Evolutionary conservation across 2,888 invertebrate genomes (phyloP).

Genomic region (Cartodere bifasciata): DNA sequence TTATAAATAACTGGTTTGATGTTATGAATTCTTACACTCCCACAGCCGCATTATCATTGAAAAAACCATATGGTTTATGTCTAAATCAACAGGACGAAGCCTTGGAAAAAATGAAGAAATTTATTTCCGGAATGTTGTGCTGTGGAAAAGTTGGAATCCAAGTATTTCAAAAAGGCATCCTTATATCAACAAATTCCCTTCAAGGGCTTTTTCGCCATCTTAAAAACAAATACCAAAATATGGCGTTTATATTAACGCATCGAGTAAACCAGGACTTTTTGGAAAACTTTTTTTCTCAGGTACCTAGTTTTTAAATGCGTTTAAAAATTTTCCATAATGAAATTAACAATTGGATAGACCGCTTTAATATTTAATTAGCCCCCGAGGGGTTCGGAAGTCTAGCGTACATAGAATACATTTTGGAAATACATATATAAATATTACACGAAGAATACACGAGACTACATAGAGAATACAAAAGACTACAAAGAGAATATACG

Average conservation of each 20-base stretch:
- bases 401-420: too few species aligned
- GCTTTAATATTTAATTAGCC: too few species aligned
- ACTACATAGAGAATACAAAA: too few species aligned
- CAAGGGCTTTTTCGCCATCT: slow-evolving; percentile 11
- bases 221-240: slow-evolving; percentile 9
- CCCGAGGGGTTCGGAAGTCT: too few species aligned
- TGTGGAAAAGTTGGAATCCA: slow-evolving; percentile 10
- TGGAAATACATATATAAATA: too few species aligned
- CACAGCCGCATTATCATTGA: slow-evolving; percentile 6
- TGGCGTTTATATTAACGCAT: slow-evolving; percentile 13
- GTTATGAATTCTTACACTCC: slow-evolving; percentile 12
- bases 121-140: slow-evolving; percentile 10
- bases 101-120: slow-evolving; percentile 12
- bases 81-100: slow-evolving; percentile 10
- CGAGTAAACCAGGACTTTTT: slow-evolving; percentile 15
- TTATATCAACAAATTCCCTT: slow-evolving; percentile 13
- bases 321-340: too few species aligned
- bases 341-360: too few species aligned
- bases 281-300: too few species aligned
- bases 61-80: slow-evolving; percentile 12
- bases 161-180: slow-evolving; percentile 15
- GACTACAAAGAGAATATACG: too few species aligned
- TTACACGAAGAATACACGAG: too few species aligned
- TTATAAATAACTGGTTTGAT: slow-evolving; percentile 13
- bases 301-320: too few species aligned